Evolutionary conservation across 1,140 invertebrate genomes (phyloP).

Genomic region (Chironomus tepperi): DNA sequence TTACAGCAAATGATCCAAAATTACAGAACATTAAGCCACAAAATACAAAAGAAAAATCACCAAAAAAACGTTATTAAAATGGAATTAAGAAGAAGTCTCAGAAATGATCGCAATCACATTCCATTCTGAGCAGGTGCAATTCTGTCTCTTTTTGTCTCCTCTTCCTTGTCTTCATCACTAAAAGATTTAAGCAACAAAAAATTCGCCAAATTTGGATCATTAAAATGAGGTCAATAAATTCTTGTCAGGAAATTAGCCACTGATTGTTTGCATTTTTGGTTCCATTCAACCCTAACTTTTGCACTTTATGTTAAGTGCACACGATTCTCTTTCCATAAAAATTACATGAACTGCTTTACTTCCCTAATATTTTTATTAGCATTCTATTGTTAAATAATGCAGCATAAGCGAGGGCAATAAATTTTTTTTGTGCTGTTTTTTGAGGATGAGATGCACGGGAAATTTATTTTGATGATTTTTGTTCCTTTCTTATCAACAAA

Average conservation of each 20-base stretch:
- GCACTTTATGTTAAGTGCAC: not conserved
- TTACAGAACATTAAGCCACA: no score
- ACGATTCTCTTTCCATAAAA: not conserved
- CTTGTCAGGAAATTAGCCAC: not conserved
- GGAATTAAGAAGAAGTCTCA: not conserved
- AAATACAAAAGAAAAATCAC: no score
- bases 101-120: not conserved
- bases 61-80: no score
- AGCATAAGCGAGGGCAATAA: not conserved
- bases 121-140: conserved; percentile 21
- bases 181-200: not conserved
- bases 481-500: no score
- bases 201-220: not conserved
- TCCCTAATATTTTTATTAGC: not conserved
- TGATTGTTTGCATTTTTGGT: not conserved
- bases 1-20: no score
- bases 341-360: no score
- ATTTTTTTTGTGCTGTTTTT: not conserved
- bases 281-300: no score
- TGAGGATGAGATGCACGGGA: not conserved
- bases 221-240: not conserved
- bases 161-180: not conserved
- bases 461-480: not conserved
- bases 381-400: not conserved
- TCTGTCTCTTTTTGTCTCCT: not conserved